Conservation (phyloP, 2,113 vertebrate genomes). For the Cairina moschata region DNA sequence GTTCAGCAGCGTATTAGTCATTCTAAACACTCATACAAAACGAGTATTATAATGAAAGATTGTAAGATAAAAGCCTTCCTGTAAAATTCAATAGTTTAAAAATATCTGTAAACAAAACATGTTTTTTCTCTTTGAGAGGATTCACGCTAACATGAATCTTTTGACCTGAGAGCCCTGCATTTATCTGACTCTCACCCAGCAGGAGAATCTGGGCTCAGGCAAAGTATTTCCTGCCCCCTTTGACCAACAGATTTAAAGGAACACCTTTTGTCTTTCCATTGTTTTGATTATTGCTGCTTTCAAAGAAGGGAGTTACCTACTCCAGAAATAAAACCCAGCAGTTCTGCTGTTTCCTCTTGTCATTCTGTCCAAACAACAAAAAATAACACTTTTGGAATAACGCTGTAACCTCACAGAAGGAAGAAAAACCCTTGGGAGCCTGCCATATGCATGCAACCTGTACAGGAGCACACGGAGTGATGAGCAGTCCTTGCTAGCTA, state of each 20-base stretch:
- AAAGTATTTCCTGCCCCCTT: slow-evolving; percentile 24
- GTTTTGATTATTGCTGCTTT: background rate
- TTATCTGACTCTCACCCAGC: background rate
- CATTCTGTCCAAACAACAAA: background rate
- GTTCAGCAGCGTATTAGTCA: background rate
- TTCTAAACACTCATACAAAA: background rate
- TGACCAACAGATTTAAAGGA: background rate
- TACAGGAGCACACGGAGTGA: fast-evolving
- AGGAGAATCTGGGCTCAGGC: background rate
- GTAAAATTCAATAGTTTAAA: background rate
- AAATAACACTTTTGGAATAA: background rate
- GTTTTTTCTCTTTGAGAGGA: background rate
- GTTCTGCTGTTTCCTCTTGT: background rate
- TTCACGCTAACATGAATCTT: background rate
- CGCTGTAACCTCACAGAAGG: background rate
- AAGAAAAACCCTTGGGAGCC: background rate
- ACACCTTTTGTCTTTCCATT: background rate
- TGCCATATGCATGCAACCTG: fast-evolving
- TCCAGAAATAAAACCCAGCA: background rate
- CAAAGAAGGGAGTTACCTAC: background rate
- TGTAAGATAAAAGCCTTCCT: background rate
- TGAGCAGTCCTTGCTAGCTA: background rate
- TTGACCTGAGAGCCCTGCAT: background rate
- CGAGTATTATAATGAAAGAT: background rate
- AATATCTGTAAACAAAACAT: background rate